A percentile compares a stretch with the other conserved stretches of the same genome.
phyloP scores from a whole-genome alignment of 2,888 invertebrate species.

The Folsomia candida region DNA sequence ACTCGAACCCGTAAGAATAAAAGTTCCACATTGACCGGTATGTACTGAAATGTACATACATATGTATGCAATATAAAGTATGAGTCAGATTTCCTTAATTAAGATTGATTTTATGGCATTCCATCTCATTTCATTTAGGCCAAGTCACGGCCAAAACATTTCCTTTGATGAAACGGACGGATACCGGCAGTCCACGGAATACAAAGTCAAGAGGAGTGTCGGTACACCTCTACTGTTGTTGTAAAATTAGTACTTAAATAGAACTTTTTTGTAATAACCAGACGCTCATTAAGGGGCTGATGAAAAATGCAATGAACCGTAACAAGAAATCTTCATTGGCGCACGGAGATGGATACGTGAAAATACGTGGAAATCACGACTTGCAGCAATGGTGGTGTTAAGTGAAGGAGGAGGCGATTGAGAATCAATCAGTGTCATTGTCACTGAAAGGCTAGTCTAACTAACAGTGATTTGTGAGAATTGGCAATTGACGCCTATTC shows the following conservation, averaged over 20 bases:
- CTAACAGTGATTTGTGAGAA: conserved; percentile 35
- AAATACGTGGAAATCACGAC: conserved; percentile 26
- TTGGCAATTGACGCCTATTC: conserved; percentile 41
- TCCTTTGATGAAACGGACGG: conserved; percentile 25
- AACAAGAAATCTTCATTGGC: conserved; percentile 7
- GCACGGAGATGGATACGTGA: background rate
- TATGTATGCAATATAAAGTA: no score
- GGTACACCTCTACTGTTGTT: background rate
- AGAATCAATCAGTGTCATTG: conserved; percentile 48
- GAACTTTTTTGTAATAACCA: background rate
- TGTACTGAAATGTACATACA: no score
- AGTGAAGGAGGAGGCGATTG: conserved; percentile 38
- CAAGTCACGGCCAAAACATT: conserved; percentile 37
- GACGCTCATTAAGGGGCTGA: conserved; percentile 17
- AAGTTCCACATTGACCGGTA: no score
- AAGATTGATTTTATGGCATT: conserved; percentile 31
- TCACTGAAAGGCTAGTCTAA: conserved; percentile 35
- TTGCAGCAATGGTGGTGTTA: conserved; percentile 8
- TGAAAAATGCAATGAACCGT: conserved; percentile 19
- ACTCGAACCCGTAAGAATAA: no score
- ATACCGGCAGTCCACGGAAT: background rate
- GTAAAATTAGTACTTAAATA: background rate
- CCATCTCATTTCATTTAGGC: conserved; percentile 34
- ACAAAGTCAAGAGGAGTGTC: background rate
- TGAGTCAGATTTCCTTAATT: conserved; percentile 13